Evolutionary conservation across 2,797 vertebrate species (phyloP), one percentile per base, ranked within the genome.

Genomic region (Tolypeutes matacus): DNA sequence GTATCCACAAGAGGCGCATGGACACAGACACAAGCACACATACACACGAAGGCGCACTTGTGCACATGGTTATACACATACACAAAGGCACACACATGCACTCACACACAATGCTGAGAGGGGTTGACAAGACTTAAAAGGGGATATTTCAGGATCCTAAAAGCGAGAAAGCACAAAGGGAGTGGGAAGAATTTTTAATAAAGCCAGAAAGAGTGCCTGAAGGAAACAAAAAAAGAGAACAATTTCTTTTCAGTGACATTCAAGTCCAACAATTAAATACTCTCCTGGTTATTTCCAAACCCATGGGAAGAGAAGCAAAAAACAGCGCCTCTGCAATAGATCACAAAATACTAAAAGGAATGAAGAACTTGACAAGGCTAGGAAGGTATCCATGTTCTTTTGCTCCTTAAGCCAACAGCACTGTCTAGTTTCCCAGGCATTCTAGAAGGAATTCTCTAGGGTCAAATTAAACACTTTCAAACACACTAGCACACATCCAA

Each of bases 201-300:
- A 70, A 70, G 46, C 65, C 65, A 64, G 56, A 76, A 89, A 80
- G 65, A 78, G 25, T 31, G 51, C 15, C 56, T 76, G 83, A 82
- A 73, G 29, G 42, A 84, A 92, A 78, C 8, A 36, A 78, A 34
- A 46, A 36, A 49, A 81, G 29, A 62, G 7, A 23, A 46, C 1
- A 7, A 75, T 87, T 88, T 70, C 34, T 62, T 77, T 78, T 56
- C 77, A 93, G 31, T 12, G 73, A 56, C 60, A 39, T 85, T 78
- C 56, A 73, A 53, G 64, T 85, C n/a, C 80, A 85, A 78, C n/a
- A 27, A 10, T 46, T 53, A 25, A 49, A 53, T 39, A 62, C 10
- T 89, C 70, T 58, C 31, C 65, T 88, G 69, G 70, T 39, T 85
- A 65, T 72, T 95, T 65, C 80, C 67, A 73, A 89, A 89, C 36